Evolutionary conservation across 2,113 vertebrate species (phyloP), one percentile per base, ranked within the genome.

Genomic region (Hymenochirus boettgeri): DNA sequence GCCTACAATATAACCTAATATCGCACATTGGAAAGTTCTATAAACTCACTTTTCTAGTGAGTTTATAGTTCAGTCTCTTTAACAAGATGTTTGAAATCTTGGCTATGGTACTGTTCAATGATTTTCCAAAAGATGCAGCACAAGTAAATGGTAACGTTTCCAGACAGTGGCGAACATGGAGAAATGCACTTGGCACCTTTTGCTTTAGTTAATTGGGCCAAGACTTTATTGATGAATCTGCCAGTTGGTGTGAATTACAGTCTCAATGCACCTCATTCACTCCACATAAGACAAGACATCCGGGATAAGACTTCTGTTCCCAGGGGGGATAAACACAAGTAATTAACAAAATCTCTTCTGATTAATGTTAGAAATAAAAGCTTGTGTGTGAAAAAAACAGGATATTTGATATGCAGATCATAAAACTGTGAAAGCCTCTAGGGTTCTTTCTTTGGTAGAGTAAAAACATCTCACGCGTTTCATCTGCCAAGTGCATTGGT

Each of bases 181-280:
- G 58, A 55, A 48, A 47, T 67, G 55, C 56, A 59, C 64, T 67
- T 67, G 64, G 64, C 64, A 59, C 64, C 64, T 67, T 35, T 67
- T 51, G 64, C 64, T 58, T 23, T 25, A 59, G 35, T 55, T 67
- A 67, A 67, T 67, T 67, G 64, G 64, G 26, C 64, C 56, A 59
- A 59, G 55, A 27, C 64, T 67, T 57, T 57, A 65, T 52, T 42
- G 64, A 67, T 59, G 64, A 67, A 46, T 45, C 64, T 58, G 64
- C 64, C 64, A 67, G 64, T 67, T 52, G 64, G 64, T 67, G 64
- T 67, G 64, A 67, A 67, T 67, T 67, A 67, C 64, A 66, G 56
- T 39, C 42, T 67, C 42, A 67, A 67, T 67, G 46, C 63, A 51
- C 55, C 45, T 50, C 56, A 52, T 67, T 67, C 56, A 59, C 55